Evolutionary conservation across 2,797 vertebrate genomes (phyloP), one percentile per base, ranked within the genome.

Genomic region (Lophius americanus): DNA sequence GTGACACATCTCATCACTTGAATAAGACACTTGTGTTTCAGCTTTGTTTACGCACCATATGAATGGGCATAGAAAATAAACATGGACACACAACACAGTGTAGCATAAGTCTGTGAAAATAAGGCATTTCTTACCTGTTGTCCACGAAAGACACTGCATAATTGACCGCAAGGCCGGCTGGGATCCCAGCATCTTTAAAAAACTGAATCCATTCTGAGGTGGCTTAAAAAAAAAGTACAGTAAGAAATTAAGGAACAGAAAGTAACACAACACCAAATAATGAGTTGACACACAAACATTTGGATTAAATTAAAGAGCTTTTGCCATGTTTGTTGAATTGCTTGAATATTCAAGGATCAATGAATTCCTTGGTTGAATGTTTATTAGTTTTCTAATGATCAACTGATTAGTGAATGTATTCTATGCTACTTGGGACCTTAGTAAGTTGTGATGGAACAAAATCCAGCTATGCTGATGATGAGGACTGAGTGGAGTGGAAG

Each of bases 131-230:
- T 93, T 94, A 98, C 97, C 97, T 95, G 88, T 98, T 97, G 80
- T 98, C 97, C 85, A 98, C 96, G 68, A 98, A 98, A 66, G 94
- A 95, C 64, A 98, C 93, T 0, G 97, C 96, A 0, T 98, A 98
- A 58, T 94, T 97, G 54, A 97, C 95, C 3, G 97, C 96, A 1
- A 97, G 95, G 35, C 97, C 95, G 0, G 96, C 93, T 2, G 96
- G 97, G 75, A 98, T 98, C 53, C 97, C 97, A 0, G 96, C 96
- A 83, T 98, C 97, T 82, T 95, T 95, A 83, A 98, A 98, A 85
- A 98, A 98, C 88, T 96, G 95, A 82, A 98, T 97, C 97, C 97
- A 98, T 78, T 98, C 96, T 0, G 97, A 97, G 0, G 96, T 97
- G 69, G 94, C 97, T 98, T 2, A 55, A 23, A 41, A 64, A n/a